Evolutionary conservation across 2,113 vertebrate species (phyloP).

Genomic region (Turnix velox): DNA sequence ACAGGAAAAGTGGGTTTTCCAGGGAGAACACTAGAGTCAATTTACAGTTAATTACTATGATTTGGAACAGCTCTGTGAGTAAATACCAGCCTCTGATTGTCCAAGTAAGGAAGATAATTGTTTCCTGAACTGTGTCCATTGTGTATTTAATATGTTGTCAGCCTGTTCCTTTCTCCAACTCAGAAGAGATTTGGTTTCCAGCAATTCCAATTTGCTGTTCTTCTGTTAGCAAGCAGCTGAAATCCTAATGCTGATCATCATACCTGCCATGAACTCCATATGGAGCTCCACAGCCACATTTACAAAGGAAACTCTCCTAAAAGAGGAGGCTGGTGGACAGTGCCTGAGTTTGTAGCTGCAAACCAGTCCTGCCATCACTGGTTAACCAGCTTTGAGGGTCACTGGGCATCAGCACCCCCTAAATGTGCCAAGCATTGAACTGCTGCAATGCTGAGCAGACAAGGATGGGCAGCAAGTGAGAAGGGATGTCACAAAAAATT

Average conservation of each 20-base stretch:
- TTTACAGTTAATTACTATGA: constrained; percentile 69
- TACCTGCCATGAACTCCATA: background rate
- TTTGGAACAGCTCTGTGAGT: constrained; percentile 59
- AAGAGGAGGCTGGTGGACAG: background rate
- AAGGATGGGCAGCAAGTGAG: background rate
- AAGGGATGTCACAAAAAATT: background rate
- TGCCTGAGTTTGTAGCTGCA: background rate
- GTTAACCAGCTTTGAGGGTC: background rate
- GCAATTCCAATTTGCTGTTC: background rate
- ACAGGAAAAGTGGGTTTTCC: constrained; percentile 48
- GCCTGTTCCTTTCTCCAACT: background rate
- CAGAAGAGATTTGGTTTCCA: background rate
- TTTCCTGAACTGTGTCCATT: constrained; percentile 56
- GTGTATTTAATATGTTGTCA: constrained; percentile 1
- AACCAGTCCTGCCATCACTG: background rate
- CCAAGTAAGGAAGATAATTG: constrained; percentile 61
- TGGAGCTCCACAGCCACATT: background rate
- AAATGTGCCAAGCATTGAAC: background rate
- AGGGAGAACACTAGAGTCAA: constrained; percentile 54
- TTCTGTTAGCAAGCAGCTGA: background rate
- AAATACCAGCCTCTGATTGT: constrained; percentile 47
- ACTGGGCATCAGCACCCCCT: background rate
- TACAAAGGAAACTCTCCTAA: background rate
- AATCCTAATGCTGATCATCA: background rate
- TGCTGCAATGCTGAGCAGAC: background rate